Conservation (phyloP, 1,140 invertebrate species). For the Drosophila albomicans region DNA sequence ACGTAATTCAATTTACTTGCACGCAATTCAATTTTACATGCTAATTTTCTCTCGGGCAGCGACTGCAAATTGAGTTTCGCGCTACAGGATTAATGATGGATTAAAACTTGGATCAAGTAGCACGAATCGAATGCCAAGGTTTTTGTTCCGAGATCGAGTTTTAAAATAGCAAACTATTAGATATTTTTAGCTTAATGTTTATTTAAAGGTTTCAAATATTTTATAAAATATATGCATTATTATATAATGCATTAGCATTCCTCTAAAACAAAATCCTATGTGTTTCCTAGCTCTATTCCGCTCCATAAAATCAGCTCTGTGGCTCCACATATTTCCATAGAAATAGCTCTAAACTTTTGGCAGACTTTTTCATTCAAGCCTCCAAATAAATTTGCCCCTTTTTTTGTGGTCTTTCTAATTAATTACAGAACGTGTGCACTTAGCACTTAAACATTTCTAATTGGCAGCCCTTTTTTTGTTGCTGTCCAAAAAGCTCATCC, state of each 20-base stretch:
- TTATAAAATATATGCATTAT: no score
- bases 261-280: not conserved
- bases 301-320: not conserved
- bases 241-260: not conserved
- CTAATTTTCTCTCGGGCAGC: slow-evolving; percentile 19
- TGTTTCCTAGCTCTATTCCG: not conserved
- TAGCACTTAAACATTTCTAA: slow-evolving; percentile 16
- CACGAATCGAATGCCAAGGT: not conserved
- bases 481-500: not conserved
- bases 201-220: not conserved
- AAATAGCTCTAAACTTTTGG: not conserved
- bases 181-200: not conserved
- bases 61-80: slow-evolving; percentile 37
- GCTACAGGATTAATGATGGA: slow-evolving; percentile 12
- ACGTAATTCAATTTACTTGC: slow-evolving; percentile 79
- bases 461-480: not conserved
- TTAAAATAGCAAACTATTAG: no score
- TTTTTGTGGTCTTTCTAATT: slow-evolving; percentile 12
- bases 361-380: not conserved
- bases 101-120: slow-evolving; percentile 11
- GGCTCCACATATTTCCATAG: not conserved
- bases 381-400: not conserved
- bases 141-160: not conserved
- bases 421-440: slow-evolving; percentile 22
- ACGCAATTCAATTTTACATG: slow-evolving; percentile 71